phyloP scores from a whole-genome alignment of 2,113 vertebrate species.

The Hippocampus abdominalis region DNA sequence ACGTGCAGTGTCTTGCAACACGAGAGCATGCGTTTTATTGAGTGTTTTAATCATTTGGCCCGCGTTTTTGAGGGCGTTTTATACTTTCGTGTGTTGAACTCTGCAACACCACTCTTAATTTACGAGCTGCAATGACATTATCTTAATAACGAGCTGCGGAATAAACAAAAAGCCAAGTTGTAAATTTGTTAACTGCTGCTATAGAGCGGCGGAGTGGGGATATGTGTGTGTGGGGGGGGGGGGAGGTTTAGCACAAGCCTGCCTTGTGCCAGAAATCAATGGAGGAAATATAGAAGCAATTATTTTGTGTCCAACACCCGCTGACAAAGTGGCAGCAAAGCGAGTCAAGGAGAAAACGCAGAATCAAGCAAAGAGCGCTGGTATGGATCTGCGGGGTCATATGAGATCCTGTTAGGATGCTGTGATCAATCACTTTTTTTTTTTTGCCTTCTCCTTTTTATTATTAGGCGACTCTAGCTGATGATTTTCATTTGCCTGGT shows the following conservation, averaged over 20 bases:
- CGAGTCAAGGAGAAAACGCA: conserved; percentile 63
- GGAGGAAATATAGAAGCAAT: conserved; percentile 78
- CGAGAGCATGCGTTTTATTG: neutral
- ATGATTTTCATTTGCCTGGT: neutral
- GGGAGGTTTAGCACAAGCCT: conserved; percentile 17
- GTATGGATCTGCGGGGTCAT: conserved; percentile 49
- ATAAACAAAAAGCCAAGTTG: conserved; percentile 19
- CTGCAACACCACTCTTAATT: neutral
- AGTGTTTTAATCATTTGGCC: neutral
- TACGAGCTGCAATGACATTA: conserved; percentile 10
- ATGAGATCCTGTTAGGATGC: conserved; percentile 34
- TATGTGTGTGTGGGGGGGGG: neutral
- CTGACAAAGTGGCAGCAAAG: conserved; percentile 73
- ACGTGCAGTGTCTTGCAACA: neutral
- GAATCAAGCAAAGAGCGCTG: conserved; percentile 56
- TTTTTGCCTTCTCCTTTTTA: neutral
- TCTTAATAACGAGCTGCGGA: conserved; percentile 41
- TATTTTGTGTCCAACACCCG: conserved; percentile 74
- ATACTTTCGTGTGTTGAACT: neutral
- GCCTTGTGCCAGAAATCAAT: conserved; percentile 74
- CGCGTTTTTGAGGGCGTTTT: neutral
- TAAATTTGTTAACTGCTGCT: conserved; percentile 2
- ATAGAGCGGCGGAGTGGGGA: neutral
- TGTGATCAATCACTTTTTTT: conserved; percentile 50
- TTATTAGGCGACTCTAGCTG: neutral